Evolutionary conservation across 53 echinoderm and acorn worm genomes (phyloP).

Genomic region (Hippasteria phrygiana): DNA sequence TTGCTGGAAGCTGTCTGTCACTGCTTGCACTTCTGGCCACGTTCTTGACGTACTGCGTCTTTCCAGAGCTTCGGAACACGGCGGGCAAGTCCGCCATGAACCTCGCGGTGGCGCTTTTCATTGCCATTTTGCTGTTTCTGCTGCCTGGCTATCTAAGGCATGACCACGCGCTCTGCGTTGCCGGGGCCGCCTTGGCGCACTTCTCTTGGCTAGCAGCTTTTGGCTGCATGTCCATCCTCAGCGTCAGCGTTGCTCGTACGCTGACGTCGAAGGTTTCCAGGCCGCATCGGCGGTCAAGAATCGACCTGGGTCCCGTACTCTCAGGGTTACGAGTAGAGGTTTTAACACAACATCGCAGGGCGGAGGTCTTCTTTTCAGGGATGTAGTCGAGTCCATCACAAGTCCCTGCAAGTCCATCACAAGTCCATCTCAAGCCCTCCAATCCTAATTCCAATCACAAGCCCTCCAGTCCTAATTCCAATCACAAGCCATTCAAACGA

Average conservation of each 20-base stretch:
- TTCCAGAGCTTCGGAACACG: slow-evolving; percentile 38
- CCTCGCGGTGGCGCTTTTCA: slow-evolving; percentile 49
- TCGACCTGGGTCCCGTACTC: no score
- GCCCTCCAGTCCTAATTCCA: no score
- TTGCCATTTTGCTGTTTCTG: slow-evolving; percentile 18
- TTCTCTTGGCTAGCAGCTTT: slow-evolving; percentile 64
- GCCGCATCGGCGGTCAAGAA: neutral
- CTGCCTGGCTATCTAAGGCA: neutral
- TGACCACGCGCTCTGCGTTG: slow-evolving; percentile 4
- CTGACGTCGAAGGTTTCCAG: neutral
- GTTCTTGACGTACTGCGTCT: slow-evolving; percentile 55
- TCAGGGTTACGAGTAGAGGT: no score
- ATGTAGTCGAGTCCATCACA: no score
- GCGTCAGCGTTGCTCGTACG: slow-evolving; percentile 36
- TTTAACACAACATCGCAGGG: no score
- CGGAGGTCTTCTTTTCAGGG: no score
- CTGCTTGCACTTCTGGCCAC: slow-evolving; percentile 50
- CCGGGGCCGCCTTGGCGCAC: slow-evolving; percentile 47
- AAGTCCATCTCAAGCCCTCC: no score
- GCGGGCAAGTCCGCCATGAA: slow-evolving; percentile 56
- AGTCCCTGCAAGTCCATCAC: no score
- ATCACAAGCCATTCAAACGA: no score
- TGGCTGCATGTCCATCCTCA: slow-evolving; percentile 52
- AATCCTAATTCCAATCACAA: no score
- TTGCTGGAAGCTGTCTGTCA: slow-evolving; percentile 34